Percentiles rank a stretch among this genome's conserved stretches.
phyloP scores from a whole-genome alignment of 64 coral and sea anemone species.

The Porites australiensis region DNA sequence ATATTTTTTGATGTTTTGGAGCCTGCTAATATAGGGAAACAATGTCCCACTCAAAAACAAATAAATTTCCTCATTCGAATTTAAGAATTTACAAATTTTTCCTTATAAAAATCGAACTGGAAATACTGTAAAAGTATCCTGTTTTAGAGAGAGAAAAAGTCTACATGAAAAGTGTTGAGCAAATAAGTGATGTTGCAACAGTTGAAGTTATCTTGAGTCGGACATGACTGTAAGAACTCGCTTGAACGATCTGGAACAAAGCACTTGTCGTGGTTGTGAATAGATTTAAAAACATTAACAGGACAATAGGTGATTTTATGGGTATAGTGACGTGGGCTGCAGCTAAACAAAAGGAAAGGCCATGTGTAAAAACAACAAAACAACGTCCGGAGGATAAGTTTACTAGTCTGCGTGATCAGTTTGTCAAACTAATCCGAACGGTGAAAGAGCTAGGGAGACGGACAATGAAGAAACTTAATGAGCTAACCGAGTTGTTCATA shows the following conservation, averaged over 20 bases:
- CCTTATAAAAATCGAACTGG: too few species aligned
- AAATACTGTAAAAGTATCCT: too few species aligned
- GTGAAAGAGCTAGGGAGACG: neutral
- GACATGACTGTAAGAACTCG: neutral
- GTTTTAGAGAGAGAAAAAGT: too few species aligned
- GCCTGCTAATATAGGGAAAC: too few species aligned
- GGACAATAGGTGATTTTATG: neutral
- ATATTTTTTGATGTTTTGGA: too few species aligned
- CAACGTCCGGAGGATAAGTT: neutral
- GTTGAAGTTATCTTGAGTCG: neutral
- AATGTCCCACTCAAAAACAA: too few species aligned
- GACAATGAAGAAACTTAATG: conserved; percentile 10
- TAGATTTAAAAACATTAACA: neutral
- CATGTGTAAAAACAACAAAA: neutral
- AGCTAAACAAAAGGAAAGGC: neutral
- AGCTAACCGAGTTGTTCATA: neutral
- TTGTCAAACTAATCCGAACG: neutral
- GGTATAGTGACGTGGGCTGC: neutral
- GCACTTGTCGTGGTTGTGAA: neutral
- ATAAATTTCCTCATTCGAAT: too few species aligned
- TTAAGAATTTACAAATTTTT: too few species aligned
- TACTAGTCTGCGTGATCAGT: neutral
- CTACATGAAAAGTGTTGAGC: too few species aligned
- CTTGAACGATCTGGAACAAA: neutral
- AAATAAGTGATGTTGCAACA: neutral